Percentiles rank a stretch among this genome's conserved stretches.
These are phyloP conservation scores for Liodrosophila aerea DNA, from an alignment of 2,888 invertebrate genomes.

Conservation along the genomic window DNA sequence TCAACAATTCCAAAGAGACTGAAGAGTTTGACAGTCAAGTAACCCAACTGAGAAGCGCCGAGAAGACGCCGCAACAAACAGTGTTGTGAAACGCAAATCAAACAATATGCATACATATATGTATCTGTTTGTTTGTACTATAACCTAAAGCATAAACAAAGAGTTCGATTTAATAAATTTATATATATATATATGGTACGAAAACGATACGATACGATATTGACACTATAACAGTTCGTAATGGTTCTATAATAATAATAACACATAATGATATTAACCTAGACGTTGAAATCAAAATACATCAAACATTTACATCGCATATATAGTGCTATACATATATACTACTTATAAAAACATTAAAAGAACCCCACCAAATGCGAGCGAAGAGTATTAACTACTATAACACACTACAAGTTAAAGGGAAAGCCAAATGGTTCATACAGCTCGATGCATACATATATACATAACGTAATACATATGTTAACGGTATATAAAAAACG, in stretches of 20 bases:
- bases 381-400: conserved; percentile 52
- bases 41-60: conserved; percentile 27
- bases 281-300: conserved; percentile 38
- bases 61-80: conserved; percentile 10
- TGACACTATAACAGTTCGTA: conserved; percentile 18
- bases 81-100: conserved; percentile 40
- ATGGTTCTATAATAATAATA: conserved; percentile 17
- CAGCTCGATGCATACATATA: conserved; percentile 22
- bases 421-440: too few species aligned
- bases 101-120: conserved; percentile 24
- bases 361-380: conserved; percentile 54
- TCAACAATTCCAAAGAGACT: not conserved
- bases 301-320: conserved; percentile 27
- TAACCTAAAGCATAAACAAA: conserved; percentile 10
- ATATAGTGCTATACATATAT: conserved; percentile 19
- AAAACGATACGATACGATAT: conserved; percentile 26
- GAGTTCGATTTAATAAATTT: conserved; percentile 28
- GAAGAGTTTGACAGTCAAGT: not conserved
- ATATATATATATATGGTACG: not conserved
- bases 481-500: too few species aligned
- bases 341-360: conserved; percentile 17
- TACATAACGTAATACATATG: conserved; percentile 7
- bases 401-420: conserved; percentile 39
- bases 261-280: conserved; percentile 16
- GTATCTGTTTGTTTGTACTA: conserved; percentile 8